Percentiles rank a stretch among this genome's conserved stretches.
phyloP scores from a whole-genome alignment of 2,797 vertebrate genomes.

The Pterois miles region DNA sequence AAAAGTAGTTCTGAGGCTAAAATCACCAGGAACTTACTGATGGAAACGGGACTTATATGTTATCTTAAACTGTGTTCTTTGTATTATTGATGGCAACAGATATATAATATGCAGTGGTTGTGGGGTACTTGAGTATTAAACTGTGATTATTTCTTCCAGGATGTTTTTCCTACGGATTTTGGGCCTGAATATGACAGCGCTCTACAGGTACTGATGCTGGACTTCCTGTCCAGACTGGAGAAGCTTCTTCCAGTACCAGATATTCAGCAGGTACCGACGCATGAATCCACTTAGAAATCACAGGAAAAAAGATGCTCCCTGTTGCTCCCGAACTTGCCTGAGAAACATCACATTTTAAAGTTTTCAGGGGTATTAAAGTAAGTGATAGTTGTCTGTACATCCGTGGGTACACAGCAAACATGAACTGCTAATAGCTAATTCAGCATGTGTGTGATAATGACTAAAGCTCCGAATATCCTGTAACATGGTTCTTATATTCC shows the following conservation, averaged over 20 bases:
- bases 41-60: too few species aligned
- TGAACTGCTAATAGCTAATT: background rate
- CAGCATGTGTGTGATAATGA: too few species aligned
- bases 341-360: background rate
- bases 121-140: background rate
- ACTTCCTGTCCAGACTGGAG: constrained; percentile 84
- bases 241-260: constrained; percentile 80
- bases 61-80: background rate
- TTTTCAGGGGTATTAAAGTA: background rate
- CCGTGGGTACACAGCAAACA: too few species aligned
- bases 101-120: background rate
- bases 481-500: too few species aligned
- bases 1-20: too few species aligned
- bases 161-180: constrained; percentile 83
- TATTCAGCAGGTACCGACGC: constrained; percentile 78
- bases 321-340: background rate
- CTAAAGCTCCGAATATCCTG: too few species aligned
- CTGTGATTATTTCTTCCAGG: constrained; percentile 59
- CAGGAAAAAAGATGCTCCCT: background rate
- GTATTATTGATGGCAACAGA: background rate
- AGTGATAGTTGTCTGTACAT: background rate
- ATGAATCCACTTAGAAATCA: background rate
- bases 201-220: constrained; percentile 84
- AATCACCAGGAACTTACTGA: too few species aligned
- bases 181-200: constrained; percentile 81